Base-by-base conservation (phyloP, 1,140 invertebrate species). In the Dinothrombium tinctorium region DNA sequence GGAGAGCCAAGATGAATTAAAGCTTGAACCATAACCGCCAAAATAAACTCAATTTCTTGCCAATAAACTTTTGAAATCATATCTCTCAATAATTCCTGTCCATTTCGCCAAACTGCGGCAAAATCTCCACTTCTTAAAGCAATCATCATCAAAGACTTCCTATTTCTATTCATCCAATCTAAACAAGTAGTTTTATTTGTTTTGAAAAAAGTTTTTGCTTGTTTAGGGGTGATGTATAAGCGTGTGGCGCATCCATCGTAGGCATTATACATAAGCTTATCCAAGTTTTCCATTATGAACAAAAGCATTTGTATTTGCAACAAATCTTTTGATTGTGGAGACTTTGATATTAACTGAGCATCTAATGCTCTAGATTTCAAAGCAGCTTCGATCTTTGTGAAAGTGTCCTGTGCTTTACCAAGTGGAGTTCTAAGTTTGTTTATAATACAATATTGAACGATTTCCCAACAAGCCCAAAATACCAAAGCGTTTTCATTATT, bases 341-440 rank as follows among this genome's bases (percentile, higher is more conserved):
- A 37, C 1, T 20, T 22, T 9, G 21, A 22, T 21, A 21, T 25
- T 35, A 33, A 3, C 15, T 33, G 26, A 43, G 45, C 25, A 9
- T 25, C 15, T 35, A 19, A 12, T 11, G 37, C 37, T 11, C 40
- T 48, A 17, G 17, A 9, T 11, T 42, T 24, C 37, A 43, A 39
- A 12, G 37, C 14, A 56, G 58, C 66, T 63, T 89, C 80, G 47
- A 87, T 81, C 36, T 71, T 77, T 7, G 75, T 80, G 49, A 95
- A 94, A 5, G 89, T 94, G 47, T 95, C 89, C 51, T 87, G 81
- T 0, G 92, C 83, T 59, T 94, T 95, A n/a, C 90, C 92, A 6
- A 96, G 56, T 1, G 78, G 72, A 2, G 89, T 96, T 47, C 83
- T 69, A 12, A 98, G 59, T 58, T 86, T 84, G 43, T 79, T 73